Base-by-base conservation (phyloP, 2,113 vertebrate genomes). In the Marmota flaviventris region DNA sequence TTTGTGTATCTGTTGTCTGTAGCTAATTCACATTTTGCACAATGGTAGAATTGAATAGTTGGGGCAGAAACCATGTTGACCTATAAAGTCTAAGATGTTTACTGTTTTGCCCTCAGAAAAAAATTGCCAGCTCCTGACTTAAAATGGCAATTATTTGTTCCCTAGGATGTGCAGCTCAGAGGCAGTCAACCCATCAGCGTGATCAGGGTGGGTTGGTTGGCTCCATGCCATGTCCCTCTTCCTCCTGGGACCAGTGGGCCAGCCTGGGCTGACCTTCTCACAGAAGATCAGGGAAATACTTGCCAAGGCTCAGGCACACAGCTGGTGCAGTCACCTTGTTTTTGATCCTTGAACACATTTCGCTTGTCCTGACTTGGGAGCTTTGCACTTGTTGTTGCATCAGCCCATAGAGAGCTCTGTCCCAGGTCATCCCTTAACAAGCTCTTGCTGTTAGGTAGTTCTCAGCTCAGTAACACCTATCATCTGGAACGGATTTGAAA, bases 401-500 rank as follows among this genome's bases (percentile, higher is more conserved):
- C 9, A 70, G 51, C 24, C 86, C 42, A 24, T 34, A 39, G 45
- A 76, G 27, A 51, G 48, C 3, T 17, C 51, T n/a, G 32, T 34
- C 25, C 4, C 63, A 76, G 48, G 17, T 20, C 27, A 9, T 48
- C 63, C 1, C 8, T 2, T 76, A 11, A 16, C 1, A 0, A 11
- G 20, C 56, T 42, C n/a, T 58, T 34, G 29, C 11, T 13, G 58
- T 65, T 25, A 8, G 5, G 14, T 0, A 2, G 20, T 42, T 53
- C 53, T 70, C 11, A 34, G 58, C 32, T 69, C 51, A 53, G 32
- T 11, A 22, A 37, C 67, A 58, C 11, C 76, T 45, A 45, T 45
- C 45, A 45, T 84, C 51, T 16, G 6, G 56, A 58, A 25, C 25
- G 61, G 22, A 27, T 93, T 13, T 90, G 73, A 90, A 73, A 79